Conservation (phyloP, 2,888 invertebrate genomes). For the Caprella mutica region DNA sequence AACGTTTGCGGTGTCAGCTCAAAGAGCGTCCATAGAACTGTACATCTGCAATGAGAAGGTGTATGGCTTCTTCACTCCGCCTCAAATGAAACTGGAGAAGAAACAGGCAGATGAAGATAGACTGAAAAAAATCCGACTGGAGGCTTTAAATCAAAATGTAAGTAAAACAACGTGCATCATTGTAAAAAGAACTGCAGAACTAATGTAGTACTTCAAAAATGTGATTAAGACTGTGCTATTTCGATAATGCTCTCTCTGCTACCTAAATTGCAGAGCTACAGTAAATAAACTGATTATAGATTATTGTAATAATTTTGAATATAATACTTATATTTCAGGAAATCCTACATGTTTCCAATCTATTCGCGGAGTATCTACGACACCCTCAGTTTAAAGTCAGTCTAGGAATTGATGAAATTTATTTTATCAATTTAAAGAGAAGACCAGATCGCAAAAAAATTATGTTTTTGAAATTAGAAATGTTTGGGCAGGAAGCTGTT, state of each 20-base stretch:
- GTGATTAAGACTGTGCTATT: no score
- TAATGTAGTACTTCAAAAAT: no score
- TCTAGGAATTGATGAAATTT: slow-evolving; percentile 65
- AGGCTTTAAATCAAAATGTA: no score
- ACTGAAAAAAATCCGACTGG: no score
- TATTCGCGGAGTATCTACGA: slow-evolving; percentile 19
- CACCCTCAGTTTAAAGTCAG: slow-evolving; percentile 47
- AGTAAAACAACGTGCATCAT: no score
- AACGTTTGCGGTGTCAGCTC: slow-evolving; percentile 73
- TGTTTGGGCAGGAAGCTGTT: slow-evolving; percentile 64
- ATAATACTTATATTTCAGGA: no score
- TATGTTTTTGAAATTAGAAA: slow-evolving; percentile 68
- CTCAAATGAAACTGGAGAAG: slow-evolving; percentile 61
- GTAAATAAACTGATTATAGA: no score
- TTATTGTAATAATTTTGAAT: no score
- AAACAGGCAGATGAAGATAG: slow-evolving; percentile 52
- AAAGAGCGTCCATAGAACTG: slow-evolving; percentile 54
- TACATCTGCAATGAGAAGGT: slow-evolving; percentile 67
- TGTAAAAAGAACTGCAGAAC: no score
- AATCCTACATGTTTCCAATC: slow-evolving; percentile 39
- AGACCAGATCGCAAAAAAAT: slow-evolving; percentile 62
- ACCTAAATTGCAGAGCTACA: no score
- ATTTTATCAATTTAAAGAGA: slow-evolving; percentile 80
- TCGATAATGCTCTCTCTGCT: no score
- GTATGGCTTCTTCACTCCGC: slow-evolving; percentile 73